A percentile compares a stretch with the other conserved stretches of the same genome.
These are phyloP conservation scores for Kradibia gibbosae DNA, from an alignment of 1,140 invertebrate species.

Conservation along the genomic window DNA sequence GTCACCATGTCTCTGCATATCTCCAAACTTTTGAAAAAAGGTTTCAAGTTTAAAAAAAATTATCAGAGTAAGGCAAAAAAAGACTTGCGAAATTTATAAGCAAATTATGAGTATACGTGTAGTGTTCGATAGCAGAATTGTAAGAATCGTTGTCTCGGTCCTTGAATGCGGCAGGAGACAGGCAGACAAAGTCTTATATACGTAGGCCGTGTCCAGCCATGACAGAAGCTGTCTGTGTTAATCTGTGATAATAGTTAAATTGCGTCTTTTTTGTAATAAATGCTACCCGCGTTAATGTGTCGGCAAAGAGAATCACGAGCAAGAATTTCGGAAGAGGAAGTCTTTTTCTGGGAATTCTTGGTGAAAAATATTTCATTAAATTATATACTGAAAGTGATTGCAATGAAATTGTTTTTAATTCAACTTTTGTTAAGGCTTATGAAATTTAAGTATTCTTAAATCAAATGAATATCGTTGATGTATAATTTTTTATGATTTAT, in stretches of 20 bases:
- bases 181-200: conserved; percentile 54
- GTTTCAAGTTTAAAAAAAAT: conserved; percentile 23
- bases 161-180: conserved; percentile 53
- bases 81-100: conserved; percentile 41
- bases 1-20: conserved; percentile 14
- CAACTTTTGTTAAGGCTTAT: conserved; percentile 26
- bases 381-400: conserved; percentile 7
- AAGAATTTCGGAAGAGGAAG: conserved; percentile 30
- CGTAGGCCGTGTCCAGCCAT: conserved; percentile 63
- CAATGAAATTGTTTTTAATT: conserved; percentile 35
- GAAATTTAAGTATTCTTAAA: conserved; percentile 21
- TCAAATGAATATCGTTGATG: conserved; percentile 20
- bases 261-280: conserved; percentile 63
- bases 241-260: conserved; percentile 71
- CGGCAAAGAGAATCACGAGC: conserved; percentile 49
- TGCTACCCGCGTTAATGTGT: conserved; percentile 58
- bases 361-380: conserved; percentile 44
- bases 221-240: conserved; percentile 68
- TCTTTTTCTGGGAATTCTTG: conserved; percentile 42
- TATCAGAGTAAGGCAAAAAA: conserved; percentile 24
- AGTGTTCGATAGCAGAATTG: conserved; percentile 50
- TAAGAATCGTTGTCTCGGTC: conserved; percentile 50
- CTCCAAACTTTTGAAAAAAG: conserved; percentile 30
- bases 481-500: conserved; percentile 16
- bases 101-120: conserved; percentile 43